Evolutionary conservation across 2,888 invertebrate genomes (phyloP), one percentile per base, ranked within the genome.

Genomic region (Eucera pruinosa): DNA sequence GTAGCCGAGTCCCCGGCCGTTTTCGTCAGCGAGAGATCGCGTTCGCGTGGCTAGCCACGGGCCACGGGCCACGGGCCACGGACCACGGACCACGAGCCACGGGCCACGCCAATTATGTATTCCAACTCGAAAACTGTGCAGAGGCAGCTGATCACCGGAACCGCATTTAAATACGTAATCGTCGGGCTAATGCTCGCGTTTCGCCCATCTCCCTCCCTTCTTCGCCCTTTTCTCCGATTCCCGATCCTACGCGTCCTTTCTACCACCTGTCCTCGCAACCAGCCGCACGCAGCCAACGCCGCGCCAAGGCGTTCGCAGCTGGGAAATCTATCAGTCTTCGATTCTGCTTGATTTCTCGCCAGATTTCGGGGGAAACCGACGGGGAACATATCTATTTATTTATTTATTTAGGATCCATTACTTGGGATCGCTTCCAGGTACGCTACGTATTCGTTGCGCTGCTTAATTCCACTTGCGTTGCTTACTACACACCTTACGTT

Each of bases 91-190:
- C n/a, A n/a, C n/a, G n/a, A n/a, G n/a, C n/a, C n/a, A n/a, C n/a
- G n/a, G n/a, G n/a, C n/a, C n/a, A n/a, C n/a, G n/a, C n/a, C n/a
- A n/a, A n/a, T n/a, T n/a, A n/a, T n/a, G n/a, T n/a, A n/a, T n/a
- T n/a, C n/a, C n/a, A n/a, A n/a, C 78, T 78, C 66, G 73, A 80
- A 64, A 76, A 79, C 68, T 57, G 75, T 71, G 72, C 75, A 71
- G 79, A 73, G 71, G 85, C 91, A 91, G 91, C 90, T 91, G 91
- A 91, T 90, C 83, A 89, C 88, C 89, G 91, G 88, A 89, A 90
- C 89, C 86, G 79, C 80, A 84, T 89, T 89, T 89, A 89, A 91
- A 87, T 88, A 82, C 84, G 69, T 89, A 89, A 90, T 89, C 83
- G 87, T 75, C 78, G 18, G 80, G 81, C 86, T 86, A 89, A 89